Conservation (phyloP, 2,888 invertebrate genomes). For the Drosophila picticornis region DNA sequence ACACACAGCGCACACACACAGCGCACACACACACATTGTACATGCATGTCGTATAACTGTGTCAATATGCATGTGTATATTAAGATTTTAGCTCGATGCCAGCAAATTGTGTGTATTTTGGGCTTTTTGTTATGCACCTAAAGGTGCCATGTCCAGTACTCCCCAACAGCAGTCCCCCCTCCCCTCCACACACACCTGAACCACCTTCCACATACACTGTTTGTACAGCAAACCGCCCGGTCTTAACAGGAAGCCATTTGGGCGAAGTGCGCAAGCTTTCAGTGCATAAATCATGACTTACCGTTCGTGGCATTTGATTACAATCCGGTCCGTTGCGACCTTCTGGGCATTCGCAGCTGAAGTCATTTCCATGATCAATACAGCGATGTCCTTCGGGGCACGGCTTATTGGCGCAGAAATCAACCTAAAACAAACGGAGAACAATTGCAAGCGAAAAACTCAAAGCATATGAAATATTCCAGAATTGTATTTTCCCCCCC, state of each 20-base stretch:
- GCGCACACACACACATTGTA: neutral
- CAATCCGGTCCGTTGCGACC: conserved; percentile 90
- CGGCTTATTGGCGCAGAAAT: conserved; percentile 89
- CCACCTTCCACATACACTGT: neutral
- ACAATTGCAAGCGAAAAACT: conserved; percentile 22
- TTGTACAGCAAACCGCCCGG: conserved; percentile 23
- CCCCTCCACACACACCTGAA: no score
- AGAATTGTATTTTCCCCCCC: conserved; percentile 48
- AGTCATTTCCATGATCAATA: conserved; percentile 91
- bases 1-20: neutral
- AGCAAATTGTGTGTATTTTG: conserved; percentile 69
- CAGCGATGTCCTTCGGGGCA: conserved; percentile 89
- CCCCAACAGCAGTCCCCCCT: neutral
- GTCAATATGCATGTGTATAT: conserved; percentile 11
- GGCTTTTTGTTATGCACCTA: conserved; percentile 57
- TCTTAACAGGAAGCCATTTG: conserved; percentile 38
- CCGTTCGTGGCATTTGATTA: conserved; percentile 88
- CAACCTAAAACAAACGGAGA: conserved; percentile 86
- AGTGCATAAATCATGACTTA: conserved; percentile 86
- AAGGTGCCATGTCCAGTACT: conserved; percentile 12
- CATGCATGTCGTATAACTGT: neutral
- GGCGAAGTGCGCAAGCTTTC: conserved; percentile 18
- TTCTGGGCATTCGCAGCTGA: conserved; percentile 90
- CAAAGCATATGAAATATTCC: conserved; percentile 67
- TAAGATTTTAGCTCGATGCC: conserved; percentile 44